These are phyloP conservation scores for Megaceryle torquata DNA, from an alignment of 2,113 vertebrate genomes.

Conservation along the genomic window DNA sequence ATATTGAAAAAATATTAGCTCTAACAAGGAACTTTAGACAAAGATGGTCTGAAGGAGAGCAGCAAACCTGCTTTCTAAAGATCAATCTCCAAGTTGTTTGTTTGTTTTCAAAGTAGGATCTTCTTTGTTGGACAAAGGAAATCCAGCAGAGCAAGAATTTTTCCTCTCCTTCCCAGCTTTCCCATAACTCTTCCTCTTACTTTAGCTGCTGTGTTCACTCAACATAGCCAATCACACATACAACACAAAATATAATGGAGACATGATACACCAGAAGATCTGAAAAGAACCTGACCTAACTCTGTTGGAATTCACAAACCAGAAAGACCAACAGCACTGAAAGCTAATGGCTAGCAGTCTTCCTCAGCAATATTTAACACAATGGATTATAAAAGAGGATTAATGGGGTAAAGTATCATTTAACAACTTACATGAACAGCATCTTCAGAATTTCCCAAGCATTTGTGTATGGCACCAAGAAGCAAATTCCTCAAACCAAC, in stretches of 20 bases:
- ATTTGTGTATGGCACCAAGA: constrained; percentile 96
- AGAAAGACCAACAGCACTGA: neutral
- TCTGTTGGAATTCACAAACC: neutral
- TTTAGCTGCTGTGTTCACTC: neutral
- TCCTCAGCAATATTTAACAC: neutral
- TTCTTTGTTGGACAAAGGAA: neutral
- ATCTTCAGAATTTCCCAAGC: constrained; percentile 93
- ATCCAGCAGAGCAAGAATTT: neutral
- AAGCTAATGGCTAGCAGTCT: neutral
- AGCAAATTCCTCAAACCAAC: constrained; percentile 90
- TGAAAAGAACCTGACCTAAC: neutral
- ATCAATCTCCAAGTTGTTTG: neutral
- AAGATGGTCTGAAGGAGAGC: neutral
- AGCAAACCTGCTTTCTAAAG: neutral
- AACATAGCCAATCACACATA: neutral
- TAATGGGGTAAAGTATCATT: neutral
- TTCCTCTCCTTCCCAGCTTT: neutral
- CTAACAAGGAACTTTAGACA: neutral
- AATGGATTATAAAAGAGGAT: neutral
- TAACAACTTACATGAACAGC: constrained; percentile 82
- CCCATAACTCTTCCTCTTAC: neutral
- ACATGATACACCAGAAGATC: neutral
- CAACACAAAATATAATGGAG: neutral
- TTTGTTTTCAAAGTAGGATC: neutral
- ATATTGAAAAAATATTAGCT: neutral